Evolutionary conservation across 2,797 vertebrate genomes (phyloP), one percentile per base, ranked within the genome.

Genomic region (Silurus aristotelis): DNA sequence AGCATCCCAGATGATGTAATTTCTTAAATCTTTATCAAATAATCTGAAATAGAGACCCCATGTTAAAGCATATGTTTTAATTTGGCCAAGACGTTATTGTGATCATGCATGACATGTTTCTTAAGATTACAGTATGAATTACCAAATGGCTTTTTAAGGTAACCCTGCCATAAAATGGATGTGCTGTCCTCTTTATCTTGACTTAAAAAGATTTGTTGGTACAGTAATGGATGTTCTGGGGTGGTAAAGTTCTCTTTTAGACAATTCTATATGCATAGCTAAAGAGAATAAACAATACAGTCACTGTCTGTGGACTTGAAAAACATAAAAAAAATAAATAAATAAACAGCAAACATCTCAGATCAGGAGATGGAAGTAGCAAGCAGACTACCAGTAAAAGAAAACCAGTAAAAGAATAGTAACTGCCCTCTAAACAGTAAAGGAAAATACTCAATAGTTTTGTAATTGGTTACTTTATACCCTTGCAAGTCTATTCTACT

Each of bases 81-180:
- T 43, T 78, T 22, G 17, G 19, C 55, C 17, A 58, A 20, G 17
- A 77, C 60, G 58, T 61, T 61, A 78, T 4, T 78, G 56, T 5
- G 58, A 63, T 61, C n/a, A 58, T 61, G 19, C 56, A 78, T 17
- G 60, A 25, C 10, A 75, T 22, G 10, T 38, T 75, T 60, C 76
- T 20, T 78, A 56, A 77, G 75, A 77, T 77, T 31, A 58, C 9
- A 31, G 31, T 27, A 17, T 77, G 55, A 77, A n/a, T 60, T 60
- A 58, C 25, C 2, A 17, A 77, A 58, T 77, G 2, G 27, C 17
- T 77, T 60, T 31, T 55, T 55, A 77, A 60, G 17, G 19, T 58
- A 58, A 60, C 19, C 2, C 75, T 12, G 27, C 58, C 75, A 60
- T 77, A 27, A 60, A 17, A 19, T 56, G 2, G 56, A 12, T 12